A percentile compares a stretch with the other conserved stretches of the same genome.
Conservation (phyloP, 2,888 invertebrate species). For the Oligia latruncula region DNA sequence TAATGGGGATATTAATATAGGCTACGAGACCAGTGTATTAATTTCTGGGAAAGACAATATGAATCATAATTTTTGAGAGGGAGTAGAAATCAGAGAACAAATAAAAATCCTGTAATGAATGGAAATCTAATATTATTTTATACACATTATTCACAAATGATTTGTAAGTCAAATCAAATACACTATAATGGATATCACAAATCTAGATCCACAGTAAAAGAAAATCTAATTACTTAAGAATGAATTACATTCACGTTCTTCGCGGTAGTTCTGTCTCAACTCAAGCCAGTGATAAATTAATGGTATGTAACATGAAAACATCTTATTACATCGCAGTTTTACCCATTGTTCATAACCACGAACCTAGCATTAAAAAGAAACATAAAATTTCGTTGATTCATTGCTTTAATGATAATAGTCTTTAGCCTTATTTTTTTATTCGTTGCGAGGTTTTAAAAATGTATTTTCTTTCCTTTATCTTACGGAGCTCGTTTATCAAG, state of each 20-base stretch:
- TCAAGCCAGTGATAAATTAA: constrained; percentile 60
- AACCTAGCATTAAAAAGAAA: constrained; percentile 72
- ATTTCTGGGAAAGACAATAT: constrained; percentile 33
- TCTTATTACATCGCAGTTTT: constrained; percentile 67
- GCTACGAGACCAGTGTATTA: constrained; percentile 38
- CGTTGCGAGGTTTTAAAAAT: constrained; percentile 72
- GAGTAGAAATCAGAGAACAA: background rate
- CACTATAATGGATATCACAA: background rate
- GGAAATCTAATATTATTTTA: background rate
- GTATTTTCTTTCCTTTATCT: constrained; percentile 79
- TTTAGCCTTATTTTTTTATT: constrained; percentile 77
- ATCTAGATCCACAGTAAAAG: constrained; percentile 19
- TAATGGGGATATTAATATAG: constrained; percentile 30
- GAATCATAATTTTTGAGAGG: constrained; percentile 8
- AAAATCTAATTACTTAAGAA: constrained; percentile 37
- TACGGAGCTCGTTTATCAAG: constrained; percentile 78
- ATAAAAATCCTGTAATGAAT: background rate
- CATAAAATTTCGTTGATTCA: constrained; percentile 82
- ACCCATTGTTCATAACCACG: constrained; percentile 72
- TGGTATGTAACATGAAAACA: constrained; percentile 52
- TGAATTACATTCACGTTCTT: constrained; percentile 11
- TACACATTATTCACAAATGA: background rate
- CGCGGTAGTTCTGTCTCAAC: constrained; percentile 48
- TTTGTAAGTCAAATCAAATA: constrained; percentile 6
- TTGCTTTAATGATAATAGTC: constrained; percentile 80